A percentile compares a stretch with the other conserved stretches of the same genome.
These are phyloP conservation scores for Enteromius argenteus DNA, from an alignment of 2,797 vertebrate species.

Conservation along the genomic window DNA sequence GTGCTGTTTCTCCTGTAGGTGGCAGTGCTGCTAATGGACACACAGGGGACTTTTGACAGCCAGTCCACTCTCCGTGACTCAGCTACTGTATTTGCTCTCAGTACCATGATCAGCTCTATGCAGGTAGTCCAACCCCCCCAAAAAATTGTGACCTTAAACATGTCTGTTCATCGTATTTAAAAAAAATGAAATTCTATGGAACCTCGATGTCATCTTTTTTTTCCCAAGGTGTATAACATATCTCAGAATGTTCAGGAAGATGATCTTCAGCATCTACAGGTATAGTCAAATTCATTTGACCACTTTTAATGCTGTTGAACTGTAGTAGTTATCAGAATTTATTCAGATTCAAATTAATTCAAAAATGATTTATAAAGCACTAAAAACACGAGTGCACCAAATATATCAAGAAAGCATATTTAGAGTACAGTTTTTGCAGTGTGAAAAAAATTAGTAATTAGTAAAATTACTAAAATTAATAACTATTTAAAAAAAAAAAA, in stretches of 20 bases:
- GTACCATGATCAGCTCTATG: conserved; percentile 99
- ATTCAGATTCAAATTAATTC: background rate
- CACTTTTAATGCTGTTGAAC: background rate
- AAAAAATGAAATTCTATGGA: background rate
- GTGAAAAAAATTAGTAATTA: no score
- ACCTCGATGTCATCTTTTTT: background rate
- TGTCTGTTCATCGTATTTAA: background rate
- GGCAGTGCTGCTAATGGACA: conserved; percentile 96
- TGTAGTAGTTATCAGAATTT: background rate
- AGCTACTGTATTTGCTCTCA: conserved; percentile 96
- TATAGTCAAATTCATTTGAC: conserved; percentile 57
- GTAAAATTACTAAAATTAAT: no score
- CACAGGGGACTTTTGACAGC: conserved; percentile 98
- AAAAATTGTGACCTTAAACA: no score
- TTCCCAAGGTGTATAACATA: conserved; percentile 93
- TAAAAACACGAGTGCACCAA: background rate
- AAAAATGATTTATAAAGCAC: background rate
- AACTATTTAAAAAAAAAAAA: background rate
- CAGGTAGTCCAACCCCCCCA: conserved; percentile 81
- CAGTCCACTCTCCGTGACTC: conserved; percentile 97
- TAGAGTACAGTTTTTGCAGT: background rate
- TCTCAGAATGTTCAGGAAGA: conserved; percentile 99
- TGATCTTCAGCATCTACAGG: conserved; percentile 98
- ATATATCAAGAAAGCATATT: background rate
- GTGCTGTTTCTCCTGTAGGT: conserved; percentile 77